Percentiles rank a stretch among this genome's conserved stretches.
Evolutionary conservation across 1,140 invertebrate genomes (phyloP).

Genomic region (Laupala kohalensis): DNA sequence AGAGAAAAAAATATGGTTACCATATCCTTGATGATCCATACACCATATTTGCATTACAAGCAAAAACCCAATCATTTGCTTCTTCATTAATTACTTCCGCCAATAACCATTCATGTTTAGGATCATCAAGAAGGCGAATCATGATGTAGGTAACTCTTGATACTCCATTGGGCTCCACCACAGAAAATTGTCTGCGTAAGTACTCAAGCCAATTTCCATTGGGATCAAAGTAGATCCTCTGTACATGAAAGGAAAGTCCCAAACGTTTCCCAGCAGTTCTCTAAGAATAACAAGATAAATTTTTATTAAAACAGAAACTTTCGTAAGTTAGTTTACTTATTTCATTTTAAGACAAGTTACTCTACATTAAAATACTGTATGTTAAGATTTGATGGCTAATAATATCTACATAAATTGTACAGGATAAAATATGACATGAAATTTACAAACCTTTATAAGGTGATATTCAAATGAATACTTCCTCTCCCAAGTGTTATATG

Average conservation of each 20-base stretch:
- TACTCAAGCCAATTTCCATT: slow-evolving; percentile 35
- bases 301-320: too few species aligned
- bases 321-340: too few species aligned
- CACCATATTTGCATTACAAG: slow-evolving; percentile 42
- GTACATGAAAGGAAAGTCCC: slow-evolving; percentile 12
- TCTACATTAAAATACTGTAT: too few species aligned
- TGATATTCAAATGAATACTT: slow-evolving; percentile 39
- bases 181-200: slow-evolving; percentile 28
- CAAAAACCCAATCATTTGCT: slow-evolving; percentile 55
- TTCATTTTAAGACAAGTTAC: too few species aligned
- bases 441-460: slow-evolving; percentile 38
- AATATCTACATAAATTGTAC: too few species aligned
- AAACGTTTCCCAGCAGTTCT: slow-evolving; percentile 19
- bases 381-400: too few species aligned
- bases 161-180: slow-evolving; percentile 22
- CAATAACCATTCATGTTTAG: slow-evolving; percentile 36
- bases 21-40: slow-evolving; percentile 41
- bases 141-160: slow-evolving; percentile 35
- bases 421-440: too few species aligned
- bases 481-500: slow-evolving; percentile 20
- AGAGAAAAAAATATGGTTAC: slow-evolving; percentile 33
- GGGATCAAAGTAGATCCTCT: slow-evolving; percentile 15
- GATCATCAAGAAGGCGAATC: slow-evolving; percentile 39
- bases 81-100: slow-evolving; percentile 47
- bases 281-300: slow-evolving; percentile 7